Evolutionary conservation across 1,140 invertebrate genomes (phyloP).

Genomic region (Cecropterus lyciades): DNA sequence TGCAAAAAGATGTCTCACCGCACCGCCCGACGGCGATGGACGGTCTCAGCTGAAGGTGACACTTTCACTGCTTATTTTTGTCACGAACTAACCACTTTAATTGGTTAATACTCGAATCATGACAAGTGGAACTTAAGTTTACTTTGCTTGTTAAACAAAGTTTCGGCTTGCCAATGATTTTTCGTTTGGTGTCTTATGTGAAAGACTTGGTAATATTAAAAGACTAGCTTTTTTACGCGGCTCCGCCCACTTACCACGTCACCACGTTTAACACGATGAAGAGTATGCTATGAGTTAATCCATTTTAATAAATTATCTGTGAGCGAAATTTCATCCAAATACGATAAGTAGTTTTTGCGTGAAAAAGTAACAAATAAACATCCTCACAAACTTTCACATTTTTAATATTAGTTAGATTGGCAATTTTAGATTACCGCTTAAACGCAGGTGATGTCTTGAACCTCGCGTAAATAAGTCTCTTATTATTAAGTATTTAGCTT

Average conservation of each 20-base stretch:
- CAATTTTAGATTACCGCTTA: background rate
- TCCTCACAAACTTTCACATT: too few species aligned
- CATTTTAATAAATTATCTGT: too few species aligned
- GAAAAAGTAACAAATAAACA: too few species aligned
- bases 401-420: too few species aligned
- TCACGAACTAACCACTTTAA: conserved; percentile 50
- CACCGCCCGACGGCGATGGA: conserved; percentile 47
- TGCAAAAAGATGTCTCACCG: conserved; percentile 57
- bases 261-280: too few species aligned
- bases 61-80: conserved; percentile 73
- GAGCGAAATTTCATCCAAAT: too few species aligned
- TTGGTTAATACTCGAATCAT: conserved; percentile 9
- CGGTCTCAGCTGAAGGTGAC: conserved; percentile 51
- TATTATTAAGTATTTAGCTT: background rate
- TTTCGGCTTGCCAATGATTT: background rate
- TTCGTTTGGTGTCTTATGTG: too few species aligned
- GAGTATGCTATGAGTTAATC: too few species aligned
- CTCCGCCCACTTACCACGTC: too few species aligned
- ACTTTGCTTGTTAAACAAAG: conserved; percentile 1
- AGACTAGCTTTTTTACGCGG: too few species aligned
- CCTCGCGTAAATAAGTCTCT: background rate
- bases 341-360: too few species aligned
- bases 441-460: background rate
- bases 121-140: conserved; percentile 10
- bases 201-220: too few species aligned